Percentiles rank a stretch among this genome's conserved stretches.
These are phyloP conservation scores for Ambastaia sidthimunki DNA, from an alignment of 2,797 vertebrate genomes.

Conservation along the genomic window DNA sequence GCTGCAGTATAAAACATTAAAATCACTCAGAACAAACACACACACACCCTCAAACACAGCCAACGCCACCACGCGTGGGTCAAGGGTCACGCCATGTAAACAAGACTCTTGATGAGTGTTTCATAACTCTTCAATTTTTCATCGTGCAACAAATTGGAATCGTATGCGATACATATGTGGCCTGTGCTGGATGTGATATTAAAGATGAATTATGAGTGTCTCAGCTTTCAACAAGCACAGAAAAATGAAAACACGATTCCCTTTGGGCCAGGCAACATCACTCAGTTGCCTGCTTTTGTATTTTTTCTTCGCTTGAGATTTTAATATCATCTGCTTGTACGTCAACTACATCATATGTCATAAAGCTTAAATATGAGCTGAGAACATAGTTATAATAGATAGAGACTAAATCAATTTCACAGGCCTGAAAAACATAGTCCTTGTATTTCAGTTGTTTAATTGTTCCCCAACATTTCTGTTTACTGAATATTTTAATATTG, in stretches of 20 bases:
- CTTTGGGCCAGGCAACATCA: conserved; percentile 66
- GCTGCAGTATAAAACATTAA: conserved; percentile 42
- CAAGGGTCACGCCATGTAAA: conserved; percentile 78
- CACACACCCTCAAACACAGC: conserved; percentile 34
- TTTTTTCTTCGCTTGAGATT: too few species aligned
- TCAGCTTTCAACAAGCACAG: conserved; percentile 58
- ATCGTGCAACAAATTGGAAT: conserved; percentile 78
- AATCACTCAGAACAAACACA: conserved; percentile 56
- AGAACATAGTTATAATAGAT: too few species aligned
- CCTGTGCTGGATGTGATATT: conserved; percentile 67
- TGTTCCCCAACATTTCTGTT: too few species aligned
- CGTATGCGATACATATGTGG: conserved; percentile 59
- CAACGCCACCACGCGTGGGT: conserved; percentile 58
- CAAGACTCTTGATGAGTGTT: conserved; percentile 78
- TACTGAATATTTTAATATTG: too few species aligned
- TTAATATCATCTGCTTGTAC: too few species aligned
- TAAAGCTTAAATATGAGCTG: too few species aligned
- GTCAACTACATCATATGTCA: too few species aligned
- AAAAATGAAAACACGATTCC: not conserved
- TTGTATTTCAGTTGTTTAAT: too few species aligned
- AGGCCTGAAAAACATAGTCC: too few species aligned
- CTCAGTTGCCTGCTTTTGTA: too few species aligned
- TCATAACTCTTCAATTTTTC: conserved; percentile 81
- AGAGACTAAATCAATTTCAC: too few species aligned
- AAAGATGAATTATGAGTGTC: conserved; percentile 78